Percentiles rank a stretch among this genome's conserved stretches.
Conservation (phyloP, 2,797 vertebrate genomes). For the Acomys russatus region DNA sequence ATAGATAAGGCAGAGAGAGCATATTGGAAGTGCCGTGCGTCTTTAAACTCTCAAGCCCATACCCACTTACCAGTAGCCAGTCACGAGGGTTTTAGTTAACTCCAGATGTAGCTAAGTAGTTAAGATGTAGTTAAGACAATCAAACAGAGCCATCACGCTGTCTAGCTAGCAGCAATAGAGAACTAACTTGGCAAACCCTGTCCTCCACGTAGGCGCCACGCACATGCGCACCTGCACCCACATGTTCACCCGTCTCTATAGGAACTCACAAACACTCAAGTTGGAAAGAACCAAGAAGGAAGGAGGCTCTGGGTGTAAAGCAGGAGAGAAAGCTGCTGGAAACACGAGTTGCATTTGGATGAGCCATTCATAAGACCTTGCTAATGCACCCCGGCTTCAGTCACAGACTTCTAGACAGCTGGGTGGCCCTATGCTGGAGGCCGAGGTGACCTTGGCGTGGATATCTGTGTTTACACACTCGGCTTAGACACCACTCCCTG, state of each 20-base stretch:
- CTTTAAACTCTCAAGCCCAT: background rate
- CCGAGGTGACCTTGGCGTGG: background rate
- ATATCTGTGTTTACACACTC: background rate
- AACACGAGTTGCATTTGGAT: fast-evolving
- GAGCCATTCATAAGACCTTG: background rate
- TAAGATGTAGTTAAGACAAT: background rate
- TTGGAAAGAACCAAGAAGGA: background rate
- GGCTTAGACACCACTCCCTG: background rate
- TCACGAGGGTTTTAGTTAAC: background rate
- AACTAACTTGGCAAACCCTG: background rate
- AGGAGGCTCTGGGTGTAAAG: background rate
- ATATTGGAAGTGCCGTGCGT: background rate
- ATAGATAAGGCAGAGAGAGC: background rate
- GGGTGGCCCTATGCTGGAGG: fast-evolving
- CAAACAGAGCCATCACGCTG: background rate
- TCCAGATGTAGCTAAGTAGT: background rate
- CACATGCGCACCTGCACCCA: background rate
- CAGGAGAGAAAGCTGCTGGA: background rate
- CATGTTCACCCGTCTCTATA: too few relatives aligned
- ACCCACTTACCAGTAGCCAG: background rate
- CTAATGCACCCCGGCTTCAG: background rate
- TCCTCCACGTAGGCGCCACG: background rate
- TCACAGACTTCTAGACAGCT: background rate
- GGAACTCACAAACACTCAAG: background rate
- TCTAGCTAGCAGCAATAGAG: background rate